A percentile compares a stretch with the other conserved stretches of the same genome.
phyloP scores from a whole-genome alignment of 2,113 vertebrate species.

The Aplodontia rufa region DNA sequence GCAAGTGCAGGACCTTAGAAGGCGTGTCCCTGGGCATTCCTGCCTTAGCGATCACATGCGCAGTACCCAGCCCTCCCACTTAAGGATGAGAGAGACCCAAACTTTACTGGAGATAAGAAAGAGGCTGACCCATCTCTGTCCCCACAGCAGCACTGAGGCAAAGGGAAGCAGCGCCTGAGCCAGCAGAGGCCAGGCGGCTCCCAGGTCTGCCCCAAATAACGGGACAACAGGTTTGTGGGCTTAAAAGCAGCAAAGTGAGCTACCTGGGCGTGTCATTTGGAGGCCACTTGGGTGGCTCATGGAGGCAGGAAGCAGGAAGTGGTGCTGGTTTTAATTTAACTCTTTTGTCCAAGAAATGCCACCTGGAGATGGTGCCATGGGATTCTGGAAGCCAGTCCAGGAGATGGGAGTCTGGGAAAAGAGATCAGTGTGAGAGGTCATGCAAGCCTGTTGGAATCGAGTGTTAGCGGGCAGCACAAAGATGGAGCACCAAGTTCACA shows the following conservation, averaged over 20 bases:
- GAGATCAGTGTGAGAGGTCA: accelerated
- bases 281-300: accelerated
- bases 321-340: neutral
- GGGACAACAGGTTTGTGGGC: accelerated
- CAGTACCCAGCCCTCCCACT: neutral
- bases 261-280: accelerated
- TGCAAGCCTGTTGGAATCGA: neutral
- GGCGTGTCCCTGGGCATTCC: neutral
- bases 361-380: accelerated
- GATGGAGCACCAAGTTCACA: neutral
- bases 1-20: accelerated
- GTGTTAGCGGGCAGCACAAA: neutral
- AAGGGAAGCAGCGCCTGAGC: neutral
- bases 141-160: neutral
- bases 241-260: too few species aligned
- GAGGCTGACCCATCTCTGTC: neutral
- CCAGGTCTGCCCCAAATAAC: neutral
- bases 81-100: neutral
- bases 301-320: accelerated
- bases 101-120: neutral
- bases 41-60: accelerated
- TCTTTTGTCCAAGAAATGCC: neutral
- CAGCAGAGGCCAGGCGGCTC: neutral
- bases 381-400: neutral
- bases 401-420: neutral